Evolutionary conservation across 2,797 vertebrate genomes (phyloP).

Genomic region (Pogoniulus pusillus): DNA sequence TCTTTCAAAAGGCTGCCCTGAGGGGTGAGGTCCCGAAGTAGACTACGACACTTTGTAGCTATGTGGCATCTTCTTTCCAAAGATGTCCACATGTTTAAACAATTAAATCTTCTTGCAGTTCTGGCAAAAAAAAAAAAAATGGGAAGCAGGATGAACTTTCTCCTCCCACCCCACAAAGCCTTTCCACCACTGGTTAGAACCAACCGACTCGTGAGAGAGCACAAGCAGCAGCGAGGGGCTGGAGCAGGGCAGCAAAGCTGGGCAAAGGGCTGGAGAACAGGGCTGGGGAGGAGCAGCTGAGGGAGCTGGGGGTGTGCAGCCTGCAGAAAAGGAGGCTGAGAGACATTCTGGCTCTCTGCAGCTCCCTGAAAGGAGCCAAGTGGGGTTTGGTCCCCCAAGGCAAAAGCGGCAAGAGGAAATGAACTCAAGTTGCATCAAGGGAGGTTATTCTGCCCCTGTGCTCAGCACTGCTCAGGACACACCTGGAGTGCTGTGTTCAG

Average conservation of each 20-base stretch:
- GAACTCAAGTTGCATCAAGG: too few species aligned
- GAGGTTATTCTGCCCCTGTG: too few species aligned
- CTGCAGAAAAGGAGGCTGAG: too few species aligned
- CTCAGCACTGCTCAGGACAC: too few species aligned
- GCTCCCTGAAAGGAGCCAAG: too few species aligned
- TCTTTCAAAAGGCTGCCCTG: not conserved
- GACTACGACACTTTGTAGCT: not conserved
- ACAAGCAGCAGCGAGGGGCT: not conserved
- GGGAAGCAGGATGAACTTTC: not conserved
- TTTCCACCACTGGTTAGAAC: conserved; percentile 2
- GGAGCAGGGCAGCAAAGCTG: not conserved
- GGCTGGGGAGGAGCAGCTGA: too few species aligned
- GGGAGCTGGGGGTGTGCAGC: too few species aligned
- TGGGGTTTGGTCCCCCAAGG: too few species aligned
- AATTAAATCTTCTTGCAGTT: not conserved
- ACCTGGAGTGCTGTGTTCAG: too few species aligned
- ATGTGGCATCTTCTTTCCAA: not conserved
- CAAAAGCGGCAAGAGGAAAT: too few species aligned
- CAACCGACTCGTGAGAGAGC: not conserved
- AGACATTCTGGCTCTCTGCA: too few species aligned
- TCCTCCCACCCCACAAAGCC: conserved; percentile 8
- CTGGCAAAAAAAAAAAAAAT: not conserved
- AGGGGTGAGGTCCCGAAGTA: not conserved
- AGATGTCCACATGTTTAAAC: not conserved
- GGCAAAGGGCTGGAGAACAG: not conserved